A percentile compares a stretch with the other conserved stretches of the same genome.
These are phyloP conservation scores for Dermochelys coriacea DNA, from an alignment of 2,797 vertebrate species.

Conservation along the genomic window DNA sequence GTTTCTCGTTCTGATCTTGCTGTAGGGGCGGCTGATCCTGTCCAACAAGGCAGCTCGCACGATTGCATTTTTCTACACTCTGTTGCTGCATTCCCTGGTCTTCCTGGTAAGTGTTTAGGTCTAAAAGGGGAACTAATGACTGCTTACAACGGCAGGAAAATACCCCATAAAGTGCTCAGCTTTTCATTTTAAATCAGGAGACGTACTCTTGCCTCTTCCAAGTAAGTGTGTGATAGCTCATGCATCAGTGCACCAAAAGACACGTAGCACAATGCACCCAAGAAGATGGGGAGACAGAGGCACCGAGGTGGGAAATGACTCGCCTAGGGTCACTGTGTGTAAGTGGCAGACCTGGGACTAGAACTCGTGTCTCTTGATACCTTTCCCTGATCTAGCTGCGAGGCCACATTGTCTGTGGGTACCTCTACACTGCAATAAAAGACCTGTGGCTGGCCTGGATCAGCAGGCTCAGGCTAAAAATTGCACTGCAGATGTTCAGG, in stretches of 20 bases:
- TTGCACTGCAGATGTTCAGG: background rate
- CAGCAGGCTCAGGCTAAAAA: background rate
- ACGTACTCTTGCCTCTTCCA: background rate
- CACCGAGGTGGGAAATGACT: background rate
- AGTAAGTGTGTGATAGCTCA: fast-evolving
- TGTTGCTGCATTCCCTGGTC: slow-evolving; percentile 94
- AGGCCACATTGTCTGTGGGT: too few species aligned
- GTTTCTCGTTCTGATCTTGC: background rate
- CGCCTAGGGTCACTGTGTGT: background rate
- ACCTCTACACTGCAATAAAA: background rate
- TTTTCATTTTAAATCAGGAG: background rate
- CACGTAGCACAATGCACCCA: background rate
- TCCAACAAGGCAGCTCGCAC: slow-evolving; percentile 96
- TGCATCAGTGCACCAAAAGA: fast-evolving
- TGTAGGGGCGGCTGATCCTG: slow-evolving; percentile 92
- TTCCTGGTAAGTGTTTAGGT: slow-evolving; percentile 87
- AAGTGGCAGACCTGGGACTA: background rate
- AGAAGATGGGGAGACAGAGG: background rate
- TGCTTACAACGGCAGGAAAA: background rate
- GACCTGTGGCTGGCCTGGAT: background rate
- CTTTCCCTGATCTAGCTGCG: background rate
- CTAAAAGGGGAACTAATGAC: background rate
- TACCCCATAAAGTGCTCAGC: background rate
- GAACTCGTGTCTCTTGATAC: background rate
- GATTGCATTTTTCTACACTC: slow-evolving; percentile 96